phyloP scores from a whole-genome alignment of 2,113 vertebrate species.

The Regulus satrapa region DNA sequence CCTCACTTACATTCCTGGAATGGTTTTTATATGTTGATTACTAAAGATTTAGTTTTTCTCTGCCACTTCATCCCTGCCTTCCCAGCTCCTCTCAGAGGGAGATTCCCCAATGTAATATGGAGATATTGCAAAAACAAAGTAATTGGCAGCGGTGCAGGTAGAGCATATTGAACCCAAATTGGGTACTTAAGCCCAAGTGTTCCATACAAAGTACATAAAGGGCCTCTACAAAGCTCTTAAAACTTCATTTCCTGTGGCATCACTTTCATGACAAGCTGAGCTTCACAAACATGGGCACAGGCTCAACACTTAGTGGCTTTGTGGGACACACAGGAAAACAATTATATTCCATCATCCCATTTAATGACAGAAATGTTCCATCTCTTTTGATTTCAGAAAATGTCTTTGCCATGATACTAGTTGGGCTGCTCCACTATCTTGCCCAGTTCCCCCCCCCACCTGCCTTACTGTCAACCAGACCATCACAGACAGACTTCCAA shows the following conservation, averaged over 20 bases:
- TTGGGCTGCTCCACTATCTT: not conserved
- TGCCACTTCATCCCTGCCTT: not conserved
- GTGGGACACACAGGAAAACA: not conserved
- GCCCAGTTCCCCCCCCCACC: accelerated
- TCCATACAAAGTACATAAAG: not conserved
- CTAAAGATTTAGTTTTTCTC: not conserved
- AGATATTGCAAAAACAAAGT: not conserved
- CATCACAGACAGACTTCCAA: too few relatives aligned
- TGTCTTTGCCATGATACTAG: not conserved
- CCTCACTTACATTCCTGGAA: not conserved
- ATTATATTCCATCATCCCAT: not conserved
- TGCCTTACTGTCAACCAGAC: too few relatives aligned
- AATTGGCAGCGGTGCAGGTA: not conserved
- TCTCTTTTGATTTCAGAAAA: not conserved
- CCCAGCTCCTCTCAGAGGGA: not conserved
- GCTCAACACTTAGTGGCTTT: not conserved
- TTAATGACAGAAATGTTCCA: not conserved
- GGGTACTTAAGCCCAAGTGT: not conserved
- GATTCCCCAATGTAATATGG: accelerated
- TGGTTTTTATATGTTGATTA: not conserved
- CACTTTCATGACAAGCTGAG: not conserved
- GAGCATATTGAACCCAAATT: not conserved
- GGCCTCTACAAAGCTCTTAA: not conserved
- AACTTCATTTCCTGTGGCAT: not conserved
- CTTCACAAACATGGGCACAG: not conserved